These are phyloP conservation scores for Asarcornis scutulata DNA, from an alignment of 2,113 vertebrate species.

Conservation along the genomic window DNA sequence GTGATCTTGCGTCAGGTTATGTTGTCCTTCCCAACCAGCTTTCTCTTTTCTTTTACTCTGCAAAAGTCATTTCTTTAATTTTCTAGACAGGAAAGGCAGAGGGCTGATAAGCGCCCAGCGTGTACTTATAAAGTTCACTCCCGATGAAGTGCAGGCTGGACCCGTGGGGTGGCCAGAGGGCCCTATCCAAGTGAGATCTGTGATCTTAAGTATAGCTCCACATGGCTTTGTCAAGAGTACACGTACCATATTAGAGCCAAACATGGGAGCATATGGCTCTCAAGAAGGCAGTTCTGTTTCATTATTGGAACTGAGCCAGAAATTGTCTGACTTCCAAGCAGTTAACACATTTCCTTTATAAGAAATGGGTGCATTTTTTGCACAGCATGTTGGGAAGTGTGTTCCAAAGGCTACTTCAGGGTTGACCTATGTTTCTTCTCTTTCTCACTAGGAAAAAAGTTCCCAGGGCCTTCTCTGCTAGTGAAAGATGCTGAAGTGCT, in stretches of 20 bases:
- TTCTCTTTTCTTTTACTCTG: background rate
- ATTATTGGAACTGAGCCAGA: background rate
- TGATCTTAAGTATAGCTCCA: background rate
- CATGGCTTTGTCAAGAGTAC: background rate
- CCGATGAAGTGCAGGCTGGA: background rate
- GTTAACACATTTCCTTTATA: background rate
- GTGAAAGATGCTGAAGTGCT: background rate
- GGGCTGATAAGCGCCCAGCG: background rate
- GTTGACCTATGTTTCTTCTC: background rate
- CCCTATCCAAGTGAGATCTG: background rate
- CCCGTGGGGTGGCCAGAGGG: background rate
- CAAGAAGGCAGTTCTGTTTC: background rate
- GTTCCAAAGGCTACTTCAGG: background rate
- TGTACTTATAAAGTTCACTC: background rate
- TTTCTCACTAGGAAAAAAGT: background rate
- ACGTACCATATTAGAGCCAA: background rate
- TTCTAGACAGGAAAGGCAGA: background rate
- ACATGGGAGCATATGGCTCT: background rate
- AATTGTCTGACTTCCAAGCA: background rate
- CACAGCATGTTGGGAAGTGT: background rate
- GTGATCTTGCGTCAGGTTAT: background rate
- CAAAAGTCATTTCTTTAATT: background rate
- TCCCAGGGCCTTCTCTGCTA: background rate
- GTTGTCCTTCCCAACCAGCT: background rate
- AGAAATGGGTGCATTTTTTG: background rate